Base-by-base conservation (phyloP, 2,888 invertebrate genomes). In the Tanaodytes sp. region DNA sequence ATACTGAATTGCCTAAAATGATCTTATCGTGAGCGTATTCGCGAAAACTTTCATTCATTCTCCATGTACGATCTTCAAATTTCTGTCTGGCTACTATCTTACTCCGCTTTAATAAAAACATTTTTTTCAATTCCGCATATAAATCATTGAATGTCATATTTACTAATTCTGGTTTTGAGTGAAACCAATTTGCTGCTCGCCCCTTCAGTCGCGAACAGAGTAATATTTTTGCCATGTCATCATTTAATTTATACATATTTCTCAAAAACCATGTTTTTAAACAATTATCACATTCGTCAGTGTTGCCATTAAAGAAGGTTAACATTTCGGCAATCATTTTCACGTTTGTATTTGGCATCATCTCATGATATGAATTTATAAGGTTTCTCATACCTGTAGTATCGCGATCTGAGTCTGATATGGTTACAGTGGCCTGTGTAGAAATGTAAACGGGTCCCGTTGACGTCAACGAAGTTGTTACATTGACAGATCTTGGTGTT, bases 1-100 rank as follows among this genome's bases (percentile, higher is more conserved):
- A 19, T 1, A 42, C 42, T 2, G 14, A 12, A 31, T 54, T 54
- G 2, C 40, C 40, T 8, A 54, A 15, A 8, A 54, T 16, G 2
- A 15, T 27, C 14, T 51, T 51, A 5, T 49, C 49, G 9, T 49
- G 49, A 1, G 16, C 36, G 9, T 39, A 51, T 9, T 51, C 49
- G 2, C n/a, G 16, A n/a, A 51, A 51, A 12, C 3, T n/a, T 12
- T 51, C 37, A 14, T 2, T 9, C 15, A n/a, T 8, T n/a, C n/a
- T 27, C 54, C 54, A 42, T 2, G 11, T 16, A 0, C 54, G 42
- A 2, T 54, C 12, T 14, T 31, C 19, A 12, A 55, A 55, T 14
- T 36, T 55, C 15, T 23, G 4, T 1, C 36, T 16, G n/a, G 11
- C 8, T 1, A 6, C n/a, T 11, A 55, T 1, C 1, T 1, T 33